Evolutionary conservation across 2,113 vertebrate genomes (phyloP), one percentile per base, ranked within the genome.

Genomic region (Cinclus cinclus): DNA sequence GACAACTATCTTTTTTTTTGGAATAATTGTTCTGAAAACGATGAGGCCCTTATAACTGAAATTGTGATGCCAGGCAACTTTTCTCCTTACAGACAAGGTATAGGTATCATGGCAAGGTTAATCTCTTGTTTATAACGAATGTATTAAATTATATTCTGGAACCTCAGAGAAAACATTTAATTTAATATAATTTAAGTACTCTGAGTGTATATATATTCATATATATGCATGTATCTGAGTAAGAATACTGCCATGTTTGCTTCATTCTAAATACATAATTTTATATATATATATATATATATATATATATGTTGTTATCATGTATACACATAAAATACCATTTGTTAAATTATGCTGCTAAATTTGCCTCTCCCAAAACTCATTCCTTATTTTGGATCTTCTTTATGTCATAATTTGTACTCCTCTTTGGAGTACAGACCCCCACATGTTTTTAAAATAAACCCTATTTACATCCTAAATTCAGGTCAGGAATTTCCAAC

Each of bases 241-340:
- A 82, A 62, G 18, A 74, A 10, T 62, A 67, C 6, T 82, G 4
- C 5, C 15, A 59, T 47, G 39, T 55, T 24, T 0, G 6, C 31
- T 15, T 77, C 16, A 49, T 39, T 17, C 30, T 58, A 33, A 68
- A 74, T 21, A 46, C 2, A 6, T 42, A 41, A 25, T 50, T 31
- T 4, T 21, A 59, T 5, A 31, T 8, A 21, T 7, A 17, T 23
- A 25, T 37, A 3, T 37, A 24, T 5, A 23, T 10, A 17, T 0
- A 23, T 8, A 16, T 16, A 24, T 16, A 37, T 27, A 47, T 8
- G 25, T 4, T 22, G 11, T 56, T 10, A 41, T 10, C 30, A 30
- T 13, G 2, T 46, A 13, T 46, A 39, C 1, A 60, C 1, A 46
- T 17, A 41, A 2, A 15, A 41, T 30, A 19, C 0, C 0, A 12